Conservation (phyloP, 2,113 vertebrate species). For the Microtus pennsylvanicus region DNA sequence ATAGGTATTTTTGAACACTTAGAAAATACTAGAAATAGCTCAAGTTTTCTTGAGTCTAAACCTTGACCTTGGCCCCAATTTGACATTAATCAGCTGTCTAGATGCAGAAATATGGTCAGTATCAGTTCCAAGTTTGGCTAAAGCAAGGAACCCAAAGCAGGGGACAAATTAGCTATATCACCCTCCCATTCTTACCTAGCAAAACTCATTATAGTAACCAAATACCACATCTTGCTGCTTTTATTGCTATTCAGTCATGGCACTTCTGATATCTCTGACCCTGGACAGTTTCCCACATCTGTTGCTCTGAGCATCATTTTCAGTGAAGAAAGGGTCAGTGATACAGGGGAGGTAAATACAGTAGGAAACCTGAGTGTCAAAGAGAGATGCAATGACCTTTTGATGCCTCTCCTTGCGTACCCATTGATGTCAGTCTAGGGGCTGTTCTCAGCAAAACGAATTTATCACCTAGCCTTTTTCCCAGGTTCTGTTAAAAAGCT, state of each 20-base stretch:
- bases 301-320: constrained; percentile 2
- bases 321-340: not conserved
- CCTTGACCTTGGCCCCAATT: not conserved
- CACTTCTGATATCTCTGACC: not conserved
- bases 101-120: not conserved
- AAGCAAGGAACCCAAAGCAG: not conserved
- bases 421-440: not conserved
- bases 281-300: not conserved
- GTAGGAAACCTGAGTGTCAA: constrained; percentile 21
- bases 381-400: constrained; percentile 59
- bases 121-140: not conserved
- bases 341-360: constrained; percentile 38
- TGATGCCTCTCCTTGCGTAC: constrained; percentile 37
- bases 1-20: not conserved
- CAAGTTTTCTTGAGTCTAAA: not conserved
- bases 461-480: constrained; percentile 69
- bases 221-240: not conserved
- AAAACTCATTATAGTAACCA: not conserved
- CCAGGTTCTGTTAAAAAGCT: constrained; percentile 73
- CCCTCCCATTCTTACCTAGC: not conserved
- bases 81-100: not conserved
- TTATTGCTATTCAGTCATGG: not conserved
- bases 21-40: not conserved
- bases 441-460: constrained; percentile 60
- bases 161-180: not conserved